These are phyloP conservation scores for Channa argus DNA, from an alignment of 2,113 vertebrate species.

Conservation along the genomic window DNA sequence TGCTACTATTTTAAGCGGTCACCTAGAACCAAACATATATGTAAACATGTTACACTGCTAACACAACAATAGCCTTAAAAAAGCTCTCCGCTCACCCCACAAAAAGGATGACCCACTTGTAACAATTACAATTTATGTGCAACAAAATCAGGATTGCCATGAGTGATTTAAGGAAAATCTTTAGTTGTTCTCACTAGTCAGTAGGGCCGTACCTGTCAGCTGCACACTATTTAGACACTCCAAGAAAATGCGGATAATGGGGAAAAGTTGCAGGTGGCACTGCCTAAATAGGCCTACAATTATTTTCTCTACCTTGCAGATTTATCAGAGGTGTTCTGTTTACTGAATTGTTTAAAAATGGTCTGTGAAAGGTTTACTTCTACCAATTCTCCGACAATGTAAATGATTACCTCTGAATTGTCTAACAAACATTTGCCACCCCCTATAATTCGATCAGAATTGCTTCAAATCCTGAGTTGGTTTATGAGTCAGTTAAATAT, in stretches of 20 bases:
- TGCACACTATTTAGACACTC: conserved; percentile 1
- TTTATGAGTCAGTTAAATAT: not conserved
- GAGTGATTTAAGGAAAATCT: conserved; percentile 5
- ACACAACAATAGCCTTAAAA: not conserved
- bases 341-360: too few relatives aligned
- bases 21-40: not conserved
- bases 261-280: not conserved
- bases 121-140: not conserved
- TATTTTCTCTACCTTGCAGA: not conserved
- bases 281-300: conserved; percentile 1
- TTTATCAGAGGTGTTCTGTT: not conserved
- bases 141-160: too few relatives aligned
- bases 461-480: not conserved
- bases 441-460: too few relatives aligned
- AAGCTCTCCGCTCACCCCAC: not conserved
- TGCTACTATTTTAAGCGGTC: too few relatives aligned
- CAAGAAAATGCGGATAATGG: not conserved
- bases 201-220: not conserved
- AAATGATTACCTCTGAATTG: too few relatives aligned
- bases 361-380: too few relatives aligned
- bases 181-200: conserved; percentile 23
- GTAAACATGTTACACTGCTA: not conserved
- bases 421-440: too few relatives aligned
- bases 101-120: not conserved
- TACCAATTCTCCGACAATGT: too few relatives aligned